Evolutionary conservation across 2,888 invertebrate species (phyloP), one percentile per base, ranked within the genome.

Genomic region (Melanophora roralis): DNA sequence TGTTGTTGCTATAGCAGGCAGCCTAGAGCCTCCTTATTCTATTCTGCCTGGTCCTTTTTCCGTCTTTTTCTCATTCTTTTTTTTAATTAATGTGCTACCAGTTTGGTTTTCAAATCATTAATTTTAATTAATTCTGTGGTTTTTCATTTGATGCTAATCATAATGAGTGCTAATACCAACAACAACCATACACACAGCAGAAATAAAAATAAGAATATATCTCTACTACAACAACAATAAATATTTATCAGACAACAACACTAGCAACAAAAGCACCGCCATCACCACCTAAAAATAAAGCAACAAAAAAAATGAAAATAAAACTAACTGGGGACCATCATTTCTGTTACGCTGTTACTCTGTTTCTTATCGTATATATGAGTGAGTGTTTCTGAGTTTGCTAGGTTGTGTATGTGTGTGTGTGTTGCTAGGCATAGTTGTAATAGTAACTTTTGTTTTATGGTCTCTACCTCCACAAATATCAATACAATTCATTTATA

Each of bases 101-200:
- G 76, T 80, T 80, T 76, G 76, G 80, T 80, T 80, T 80, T 80
- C 76, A 80, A 80, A 80, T 80, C 80, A 80, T 80, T 80, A 80
- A 80, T 80, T 80, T 80, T 80, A 80, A 80, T 80, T 80, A 80
- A 80, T 80, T 76, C 64, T 72, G 64, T 68, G 67, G 75, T 64
- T 72, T 73, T 80, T 73, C 60, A 72, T 75, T 79, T 76, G 72
- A 80, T 80, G 80, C 80, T 69, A 73, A 76, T 76, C 80, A 80
- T 73, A 76, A 80, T 80, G 80, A 80, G 80, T 68, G 67, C 72
- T 72, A 69, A 71, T 62, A 55, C 65, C 36, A 49, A 57, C 64
- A 74, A 59, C 36, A 43, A 51, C 16, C 11, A 62, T 45, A 64
- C 57, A 34, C 21, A 38, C 34, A 55, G 1, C 47, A 23, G 12